Percentiles rank a stretch among this genome's conserved stretches.
phyloP scores from a whole-genome alignment of 2,888 invertebrate genomes.

The Periphyllus acericola region DNA sequence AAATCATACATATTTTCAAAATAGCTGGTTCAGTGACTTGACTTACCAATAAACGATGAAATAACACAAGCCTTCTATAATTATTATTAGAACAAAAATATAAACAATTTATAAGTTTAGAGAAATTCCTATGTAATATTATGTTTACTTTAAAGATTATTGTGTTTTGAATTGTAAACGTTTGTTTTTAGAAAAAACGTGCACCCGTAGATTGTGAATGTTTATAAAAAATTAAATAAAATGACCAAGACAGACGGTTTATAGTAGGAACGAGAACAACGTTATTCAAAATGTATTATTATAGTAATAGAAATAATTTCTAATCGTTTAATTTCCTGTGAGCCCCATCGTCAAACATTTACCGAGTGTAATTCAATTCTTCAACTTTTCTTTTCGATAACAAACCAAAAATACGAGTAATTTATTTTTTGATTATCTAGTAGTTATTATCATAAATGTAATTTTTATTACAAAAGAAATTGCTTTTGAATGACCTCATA shows the following conservation, averaged over 20 bases:
- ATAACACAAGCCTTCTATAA: not conserved
- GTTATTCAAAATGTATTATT: not conserved
- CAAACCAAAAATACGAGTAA: not conserved
- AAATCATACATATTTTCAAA: too few relatives aligned
- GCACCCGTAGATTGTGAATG: not conserved
- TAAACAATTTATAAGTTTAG: not conserved
- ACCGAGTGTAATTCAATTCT: not conserved
- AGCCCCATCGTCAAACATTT: not conserved
- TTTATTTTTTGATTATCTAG: conserved; percentile 1
- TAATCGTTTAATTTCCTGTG: not conserved
- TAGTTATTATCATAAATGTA: conserved; percentile 14
- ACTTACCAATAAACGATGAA: too few relatives aligned
- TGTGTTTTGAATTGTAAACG: not conserved
- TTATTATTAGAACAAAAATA: not conserved
- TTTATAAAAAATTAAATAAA: not conserved
- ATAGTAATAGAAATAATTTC: not conserved
- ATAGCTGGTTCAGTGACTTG: too few relatives aligned
- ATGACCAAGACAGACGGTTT: not conserved
- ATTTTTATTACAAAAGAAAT: conserved; percentile 33
- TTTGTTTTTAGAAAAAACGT: not conserved
- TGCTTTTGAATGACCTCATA: conserved; percentile 29
- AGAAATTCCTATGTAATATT: not conserved
- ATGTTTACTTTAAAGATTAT: not conserved
- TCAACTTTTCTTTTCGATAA: not conserved
- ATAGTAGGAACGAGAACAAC: not conserved